A percentile compares a stretch with the other conserved stretches of the same genome.
These are phyloP conservation scores for Hydroisotoma schaefferi DNA, from an alignment of 2,888 invertebrate genomes.

Conservation along the genomic window DNA sequence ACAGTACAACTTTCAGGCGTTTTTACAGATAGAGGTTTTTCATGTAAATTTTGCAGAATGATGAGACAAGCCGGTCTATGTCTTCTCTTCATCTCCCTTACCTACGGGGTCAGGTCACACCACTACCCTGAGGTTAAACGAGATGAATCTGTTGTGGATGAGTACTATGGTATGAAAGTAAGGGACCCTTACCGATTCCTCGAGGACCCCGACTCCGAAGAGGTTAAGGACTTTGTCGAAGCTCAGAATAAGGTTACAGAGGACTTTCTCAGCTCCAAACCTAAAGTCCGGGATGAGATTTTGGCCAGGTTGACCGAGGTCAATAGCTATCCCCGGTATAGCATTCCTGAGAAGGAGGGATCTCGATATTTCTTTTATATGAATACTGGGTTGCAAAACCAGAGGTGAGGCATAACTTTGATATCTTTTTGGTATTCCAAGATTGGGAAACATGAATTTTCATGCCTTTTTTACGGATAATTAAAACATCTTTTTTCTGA, in stretches of 20 bases:
- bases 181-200: conserved; percentile 49
- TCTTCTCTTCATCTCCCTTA: conserved; percentile 1
- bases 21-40: too few relatives aligned
- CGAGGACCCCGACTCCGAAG: conserved; percentile 40
- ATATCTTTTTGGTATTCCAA: conserved; percentile 7
- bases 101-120: conserved; percentile 1
- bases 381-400: conserved; percentile 95
- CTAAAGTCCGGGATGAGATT: conserved; percentile 50
- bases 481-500: conserved; percentile 4
- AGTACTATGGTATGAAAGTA: conserved; percentile 76
- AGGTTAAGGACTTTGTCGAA: conserved; percentile 36
- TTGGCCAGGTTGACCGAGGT: conserved; percentile 20
- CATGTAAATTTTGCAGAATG: too few relatives aligned
- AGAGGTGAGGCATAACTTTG: conserved; percentile 66
- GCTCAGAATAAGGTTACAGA: conserved; percentile 39
- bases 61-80: background rate
- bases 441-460: background rate
- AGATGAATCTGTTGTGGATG: conserved; percentile 73
- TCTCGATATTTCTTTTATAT: conserved; percentile 58
- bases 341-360: conserved; percentile 25
- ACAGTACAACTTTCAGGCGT: too few relatives aligned
- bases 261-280: conserved; percentile 19
- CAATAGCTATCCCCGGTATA: conserved; percentile 31
- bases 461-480: too few relatives aligned
- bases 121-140: conserved; percentile 72